Evolutionary conservation across 2,888 invertebrate species (phyloP), one percentile per base, ranked within the genome.

Genomic region (Eupeodes latifasciatus): DNA sequence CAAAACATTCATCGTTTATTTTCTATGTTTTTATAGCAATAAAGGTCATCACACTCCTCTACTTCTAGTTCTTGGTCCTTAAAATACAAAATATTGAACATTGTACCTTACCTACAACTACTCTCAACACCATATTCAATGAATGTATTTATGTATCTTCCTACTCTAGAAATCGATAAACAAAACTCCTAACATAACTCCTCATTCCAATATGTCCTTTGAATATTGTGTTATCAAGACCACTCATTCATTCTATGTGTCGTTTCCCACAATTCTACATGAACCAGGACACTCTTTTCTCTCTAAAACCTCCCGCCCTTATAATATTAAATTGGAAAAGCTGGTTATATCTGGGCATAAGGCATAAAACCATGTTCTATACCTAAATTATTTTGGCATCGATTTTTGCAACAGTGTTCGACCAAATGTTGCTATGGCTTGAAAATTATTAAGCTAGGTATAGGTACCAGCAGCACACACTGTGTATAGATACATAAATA

Each of bases 361-460:
- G 47, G 27, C 27, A 47, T 12, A 64, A 53, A 71, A 44, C 59
- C 72, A 72, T 72, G 72, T 59, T 59, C 59, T 59, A 47, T 40
- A 36, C 59, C 71, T 53, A 72, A 66, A 77, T 66, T 55, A 40
- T 47, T 10, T 77, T 85, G 85, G 77, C 81, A 77, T 66, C 76
- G 67, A 76, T 77, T 74, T 64, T 66, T 55, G 72, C 47, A 72
- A n/a, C 72, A 77, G 47, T 85, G 85, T 85, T 59, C 72, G 66
- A 47, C 85, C 81, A 85, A 85, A 81, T 85, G 85, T 74, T 85
- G 77, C 85, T 72, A 57, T 85, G 85, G 79, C 27, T 80, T 75
- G 40, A 57, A 71, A 75, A 76, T 75, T 80, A 64, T 84, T 84
- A 59, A 75, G 62, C 40, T 62, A 44, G 27, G 27, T 27, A 27